Evolutionary conservation across 2,113 vertebrate species (phyloP), one percentile per base, ranked within the genome.

Genomic region (Semicossyphus pulcher): DNA sequence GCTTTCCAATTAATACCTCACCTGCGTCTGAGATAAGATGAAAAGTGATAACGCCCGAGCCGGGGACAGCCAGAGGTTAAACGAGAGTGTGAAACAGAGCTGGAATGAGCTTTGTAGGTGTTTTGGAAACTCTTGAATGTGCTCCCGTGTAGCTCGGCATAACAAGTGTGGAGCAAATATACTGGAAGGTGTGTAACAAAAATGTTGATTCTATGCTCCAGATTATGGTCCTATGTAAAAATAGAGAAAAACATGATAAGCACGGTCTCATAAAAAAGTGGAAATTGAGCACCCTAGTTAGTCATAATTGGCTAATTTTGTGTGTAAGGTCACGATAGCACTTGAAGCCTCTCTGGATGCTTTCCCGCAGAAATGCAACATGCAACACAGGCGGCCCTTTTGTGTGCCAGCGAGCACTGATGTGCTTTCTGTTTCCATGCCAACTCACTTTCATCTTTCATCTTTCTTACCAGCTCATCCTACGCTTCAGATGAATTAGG

Each of bases 381-480:
- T 86, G 74, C 88, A 88, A 84, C 86, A 78, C 86, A 86, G 81
- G 86, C 86, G 89, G 89, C 85, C 86, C 92, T 93, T 93, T 93
- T 92, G 93, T 94, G 91, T 91, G 90, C 91, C 91, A 91, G 81
- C 83, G 75, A 87, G 90, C 89, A 81, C 90, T 90, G 92, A 93
- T 94, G 93, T 94, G 93, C 93, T 95, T 95, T 95, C 94, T 92
- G 94, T 95, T 94, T 94, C 94, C 93, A 94, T 95, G 93, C 93
- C 94, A 94, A 95, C 94, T 91, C 92, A 94, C 94, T 94, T 94
- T 94, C 94, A 94, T 94, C 93, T 94, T 94, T 94, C 92, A 94
- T 94, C 94, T 94, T 94, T 94, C 93, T 94, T 95, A 94, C 93
- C 92, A 94, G 93, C 93, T 94, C 93, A 93, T 95, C 93, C 94